These are phyloP conservation scores for Dipodomys spectabilis DNA, from an alignment of 2,113 vertebrate genomes.

Conservation along the genomic window DNA sequence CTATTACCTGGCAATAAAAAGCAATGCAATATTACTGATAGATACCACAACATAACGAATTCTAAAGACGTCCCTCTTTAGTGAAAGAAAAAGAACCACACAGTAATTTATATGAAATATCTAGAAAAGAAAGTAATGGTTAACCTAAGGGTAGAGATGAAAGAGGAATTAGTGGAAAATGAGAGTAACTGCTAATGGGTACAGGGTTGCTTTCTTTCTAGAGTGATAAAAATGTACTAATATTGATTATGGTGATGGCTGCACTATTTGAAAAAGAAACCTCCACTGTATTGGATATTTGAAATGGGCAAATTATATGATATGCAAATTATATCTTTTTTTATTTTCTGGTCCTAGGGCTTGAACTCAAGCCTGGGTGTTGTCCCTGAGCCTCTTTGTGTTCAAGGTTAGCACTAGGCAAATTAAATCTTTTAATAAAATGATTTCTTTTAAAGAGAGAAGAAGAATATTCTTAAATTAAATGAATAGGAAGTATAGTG, in stretches of 20 bases:
- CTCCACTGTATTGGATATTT: neutral
- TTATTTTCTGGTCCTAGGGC: too few relatives aligned
- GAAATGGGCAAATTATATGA: neutral
- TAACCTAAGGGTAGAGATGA: neutral
- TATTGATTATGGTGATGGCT: neutral
- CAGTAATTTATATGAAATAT: neutral
- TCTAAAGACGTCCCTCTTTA: neutral
- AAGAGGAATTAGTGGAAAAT: neutral
- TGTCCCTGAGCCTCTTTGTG: too few relatives aligned
- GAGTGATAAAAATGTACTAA: neutral
- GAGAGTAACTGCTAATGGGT: neutral
- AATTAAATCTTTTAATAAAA: conserved; percentile 9
- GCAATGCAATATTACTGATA: neutral
- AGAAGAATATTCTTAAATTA: conserved; percentile 39
- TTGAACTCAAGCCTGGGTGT: too few relatives aligned
- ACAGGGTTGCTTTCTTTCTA: neutral
- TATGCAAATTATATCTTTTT: neutral
- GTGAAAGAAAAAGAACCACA: conserved; percentile 21
- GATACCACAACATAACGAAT: neutral
- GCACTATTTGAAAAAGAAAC: neutral
- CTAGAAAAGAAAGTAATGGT: neutral
- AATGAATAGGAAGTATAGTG: neutral
- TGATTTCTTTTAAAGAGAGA: neutral
- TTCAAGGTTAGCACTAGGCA: too few relatives aligned
- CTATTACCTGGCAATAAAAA: conserved; percentile 16